These are phyloP conservation scores for Anoura caudifer DNA, from an alignment of 2,113 vertebrate species.

Conservation along the genomic window DNA sequence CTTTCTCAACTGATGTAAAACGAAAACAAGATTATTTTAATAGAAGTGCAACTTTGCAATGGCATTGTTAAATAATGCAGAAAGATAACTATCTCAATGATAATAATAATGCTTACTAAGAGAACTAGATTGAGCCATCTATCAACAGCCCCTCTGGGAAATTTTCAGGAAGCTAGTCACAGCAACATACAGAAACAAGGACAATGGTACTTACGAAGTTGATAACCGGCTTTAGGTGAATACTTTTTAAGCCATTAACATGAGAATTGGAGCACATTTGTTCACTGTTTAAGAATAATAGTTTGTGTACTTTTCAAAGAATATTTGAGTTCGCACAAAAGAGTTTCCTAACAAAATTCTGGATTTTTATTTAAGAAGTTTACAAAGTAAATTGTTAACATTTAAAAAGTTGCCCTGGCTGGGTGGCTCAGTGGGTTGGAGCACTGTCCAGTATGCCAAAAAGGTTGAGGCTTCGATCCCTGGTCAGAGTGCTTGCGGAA, in stretches of 20 bases:
- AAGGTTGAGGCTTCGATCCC: too few relatives aligned
- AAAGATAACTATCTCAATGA: slow-evolving; percentile 45
- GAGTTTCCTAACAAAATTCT: background rate
- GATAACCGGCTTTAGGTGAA: background rate
- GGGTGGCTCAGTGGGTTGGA: too few relatives aligned
- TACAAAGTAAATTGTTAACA: background rate
- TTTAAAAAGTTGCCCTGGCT: background rate
- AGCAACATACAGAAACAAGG: background rate
- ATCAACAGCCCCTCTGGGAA: slow-evolving; percentile 9
- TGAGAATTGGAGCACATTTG: background rate
- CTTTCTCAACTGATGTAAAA: slow-evolving; percentile 27
- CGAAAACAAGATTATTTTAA: slow-evolving; percentile 56
- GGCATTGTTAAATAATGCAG: slow-evolving; percentile 23
- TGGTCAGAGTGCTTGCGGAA: too few relatives aligned
- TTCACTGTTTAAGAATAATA: background rate
- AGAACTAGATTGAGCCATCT: background rate
- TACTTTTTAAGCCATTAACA: background rate
- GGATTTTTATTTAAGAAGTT: slow-evolving; percentile 30
- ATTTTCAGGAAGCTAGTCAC: background rate
- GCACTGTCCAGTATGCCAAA: too few relatives aligned
- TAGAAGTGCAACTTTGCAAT: slow-evolving; percentile 31
- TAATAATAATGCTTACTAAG: slow-evolving; percentile 18
- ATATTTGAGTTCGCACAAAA: background rate
- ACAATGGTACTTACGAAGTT: background rate
- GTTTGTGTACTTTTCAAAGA: slow-evolving; percentile 6